phyloP scores from a whole-genome alignment of 2,113 vertebrate genomes.

The Pycnonotus jocosus region DNA sequence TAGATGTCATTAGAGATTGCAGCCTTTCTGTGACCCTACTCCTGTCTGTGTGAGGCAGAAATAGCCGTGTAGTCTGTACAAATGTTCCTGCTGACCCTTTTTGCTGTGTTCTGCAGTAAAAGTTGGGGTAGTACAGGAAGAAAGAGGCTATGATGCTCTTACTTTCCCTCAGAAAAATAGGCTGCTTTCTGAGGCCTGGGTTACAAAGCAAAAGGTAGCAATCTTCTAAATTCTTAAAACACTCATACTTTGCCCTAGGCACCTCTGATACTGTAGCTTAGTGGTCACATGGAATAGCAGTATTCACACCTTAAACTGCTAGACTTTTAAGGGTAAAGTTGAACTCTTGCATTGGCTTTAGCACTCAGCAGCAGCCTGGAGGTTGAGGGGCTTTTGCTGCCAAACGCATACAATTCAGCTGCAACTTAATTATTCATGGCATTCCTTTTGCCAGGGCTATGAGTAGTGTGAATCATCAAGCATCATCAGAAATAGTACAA shows the following conservation, averaged over 20 bases:
- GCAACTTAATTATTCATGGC: not conserved
- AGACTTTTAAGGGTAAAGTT: not conserved
- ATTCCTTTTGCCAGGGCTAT: not conserved
- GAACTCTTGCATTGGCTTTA: not conserved
- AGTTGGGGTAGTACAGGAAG: not conserved
- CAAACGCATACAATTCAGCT: not conserved
- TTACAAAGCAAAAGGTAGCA: not conserved
- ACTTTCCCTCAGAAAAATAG: not conserved
- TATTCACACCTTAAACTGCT: not conserved
- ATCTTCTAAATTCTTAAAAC: not conserved
- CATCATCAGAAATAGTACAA: not conserved
- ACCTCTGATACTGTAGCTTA: not conserved
- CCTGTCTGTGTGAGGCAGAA: not conserved
- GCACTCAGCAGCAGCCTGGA: not conserved
- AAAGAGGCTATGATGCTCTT: not conserved
- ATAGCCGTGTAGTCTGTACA: not conserved
- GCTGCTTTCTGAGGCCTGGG: not conserved
- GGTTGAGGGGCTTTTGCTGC: not conserved
- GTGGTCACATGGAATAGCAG: not conserved
- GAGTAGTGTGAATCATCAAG: not conserved
- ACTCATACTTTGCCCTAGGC: not conserved
- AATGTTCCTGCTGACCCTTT: not conserved
- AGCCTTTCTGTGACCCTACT: constrained; percentile 5
- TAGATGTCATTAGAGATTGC: constrained; percentile 52
- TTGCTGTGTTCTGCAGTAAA: not conserved